Evolutionary conservation across 2,797 vertebrate genomes (phyloP).

Genomic region (Pipistrellus kuhlii): DNA sequence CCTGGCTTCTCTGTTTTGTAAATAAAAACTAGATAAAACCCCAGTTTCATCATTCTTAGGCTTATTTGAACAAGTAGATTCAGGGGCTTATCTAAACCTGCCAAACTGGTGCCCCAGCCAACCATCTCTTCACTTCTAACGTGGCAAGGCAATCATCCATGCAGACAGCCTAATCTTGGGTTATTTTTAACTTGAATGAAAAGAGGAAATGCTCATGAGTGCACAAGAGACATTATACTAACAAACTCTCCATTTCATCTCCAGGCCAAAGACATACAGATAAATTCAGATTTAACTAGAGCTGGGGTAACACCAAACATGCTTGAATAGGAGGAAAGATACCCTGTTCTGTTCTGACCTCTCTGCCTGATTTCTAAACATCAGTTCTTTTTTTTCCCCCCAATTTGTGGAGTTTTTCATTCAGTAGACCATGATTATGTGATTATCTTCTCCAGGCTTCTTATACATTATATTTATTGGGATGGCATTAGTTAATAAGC

Average conservation of each 20-base stretch:
- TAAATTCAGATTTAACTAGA: background rate
- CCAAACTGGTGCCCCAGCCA: background rate
- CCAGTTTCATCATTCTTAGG: background rate
- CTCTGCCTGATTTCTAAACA: constrained; percentile 15
- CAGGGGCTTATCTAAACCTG: background rate
- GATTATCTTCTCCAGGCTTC: background rate
- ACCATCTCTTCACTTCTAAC: background rate
- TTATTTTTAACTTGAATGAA: constrained; percentile 2
- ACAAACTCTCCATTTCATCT: constrained; percentile 26
- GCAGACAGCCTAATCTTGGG: background rate
- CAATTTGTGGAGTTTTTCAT: background rate
- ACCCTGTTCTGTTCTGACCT: background rate
- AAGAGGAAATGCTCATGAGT: constrained; percentile 21
- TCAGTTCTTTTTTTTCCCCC: background rate
- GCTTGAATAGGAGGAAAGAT: background rate
- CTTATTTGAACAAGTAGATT: background rate
- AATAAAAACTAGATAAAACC: constrained; percentile 23
- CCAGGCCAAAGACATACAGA: constrained; percentile 1
- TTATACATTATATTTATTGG: background rate
- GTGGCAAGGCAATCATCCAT: background rate
- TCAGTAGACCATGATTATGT: background rate
- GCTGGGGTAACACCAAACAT: background rate
- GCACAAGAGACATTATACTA: background rate
- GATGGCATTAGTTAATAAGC: background rate
- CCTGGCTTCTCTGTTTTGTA: background rate